Evolutionary conservation across 2,113 vertebrate species (phyloP).

Genomic region (Zingel zingel): DNA sequence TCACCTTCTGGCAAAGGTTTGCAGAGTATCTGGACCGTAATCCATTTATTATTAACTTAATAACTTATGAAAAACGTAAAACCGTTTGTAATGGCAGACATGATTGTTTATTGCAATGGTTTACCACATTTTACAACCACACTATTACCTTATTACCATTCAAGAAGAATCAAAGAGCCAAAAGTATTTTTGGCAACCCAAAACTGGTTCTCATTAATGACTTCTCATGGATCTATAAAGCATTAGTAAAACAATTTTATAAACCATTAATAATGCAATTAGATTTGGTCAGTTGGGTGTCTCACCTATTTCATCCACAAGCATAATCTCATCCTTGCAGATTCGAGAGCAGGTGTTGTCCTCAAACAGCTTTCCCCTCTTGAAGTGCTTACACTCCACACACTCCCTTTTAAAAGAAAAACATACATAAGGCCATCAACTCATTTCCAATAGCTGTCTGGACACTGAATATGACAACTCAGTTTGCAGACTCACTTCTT

Average conservation of each 20-base stretch:
- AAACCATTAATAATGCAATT: neutral
- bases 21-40: too few relatives aligned
- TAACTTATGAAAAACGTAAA: neutral
- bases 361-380: slow-evolving; percentile 87
- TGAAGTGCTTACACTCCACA: slow-evolving; percentile 96
- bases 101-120: neutral
- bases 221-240: neutral
- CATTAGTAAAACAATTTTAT: neutral
- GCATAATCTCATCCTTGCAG: slow-evolving; percentile 92
- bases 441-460: neutral
- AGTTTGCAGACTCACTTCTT: slow-evolving; percentile 88
- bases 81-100: neutral
- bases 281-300: too few relatives aligned
- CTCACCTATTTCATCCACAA: slow-evolving; percentile 90
- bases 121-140: neutral
- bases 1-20: neutral
- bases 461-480: neutral
- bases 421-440: neutral
- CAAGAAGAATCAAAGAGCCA: neutral
- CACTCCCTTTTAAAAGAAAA: slow-evolving; percentile 87
- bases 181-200: neutral
- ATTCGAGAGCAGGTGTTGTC: slow-evolving; percentile 89
- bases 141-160: neutral
- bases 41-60: neutral
- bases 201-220: neutral